These are phyloP conservation scores for Nomia melanderi DNA, from an alignment of 1,140 invertebrate genomes.

Conservation along the genomic window DNA sequence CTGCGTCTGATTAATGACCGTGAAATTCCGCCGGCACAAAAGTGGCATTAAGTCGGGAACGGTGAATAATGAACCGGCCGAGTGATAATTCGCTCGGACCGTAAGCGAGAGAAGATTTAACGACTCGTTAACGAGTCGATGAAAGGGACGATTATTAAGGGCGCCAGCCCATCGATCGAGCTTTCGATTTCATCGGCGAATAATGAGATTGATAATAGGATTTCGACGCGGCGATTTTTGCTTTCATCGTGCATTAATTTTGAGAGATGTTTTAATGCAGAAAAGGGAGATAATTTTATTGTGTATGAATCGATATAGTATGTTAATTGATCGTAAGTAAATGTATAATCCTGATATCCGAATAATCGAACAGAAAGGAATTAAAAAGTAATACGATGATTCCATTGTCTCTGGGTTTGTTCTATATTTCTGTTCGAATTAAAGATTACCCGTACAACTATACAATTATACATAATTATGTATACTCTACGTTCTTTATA, in stretches of 20 bases:
- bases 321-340: too few species aligned
- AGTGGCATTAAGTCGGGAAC: not conserved
- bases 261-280: not conserved
- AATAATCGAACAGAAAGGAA: too few species aligned
- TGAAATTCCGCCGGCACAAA: conserved; percentile 31
- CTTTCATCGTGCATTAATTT: not conserved
- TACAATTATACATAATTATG: too few species aligned
- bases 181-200: not conserved
- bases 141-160: not conserved
- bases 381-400: too few species aligned
- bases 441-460: too few species aligned
- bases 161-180: not conserved
- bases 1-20: conserved; percentile 37
- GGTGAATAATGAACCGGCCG: conserved; percentile 30
- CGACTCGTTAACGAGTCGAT: not conserved
- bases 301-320: too few species aligned
- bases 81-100: conserved; percentile 10
- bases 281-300: too few species aligned
- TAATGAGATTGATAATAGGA: not conserved
- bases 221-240: not conserved
- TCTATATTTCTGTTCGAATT: too few species aligned
- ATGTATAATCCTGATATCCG: too few species aligned
- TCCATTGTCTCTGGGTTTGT: too few species aligned
- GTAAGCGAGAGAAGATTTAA: conserved; percentile 11
- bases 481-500: too few species aligned